Percentiles rank a stretch among this genome's conserved stretches.
Conservation (phyloP, 64 coral and sea anemone species). For the Actinia tenebrosa region DNA sequence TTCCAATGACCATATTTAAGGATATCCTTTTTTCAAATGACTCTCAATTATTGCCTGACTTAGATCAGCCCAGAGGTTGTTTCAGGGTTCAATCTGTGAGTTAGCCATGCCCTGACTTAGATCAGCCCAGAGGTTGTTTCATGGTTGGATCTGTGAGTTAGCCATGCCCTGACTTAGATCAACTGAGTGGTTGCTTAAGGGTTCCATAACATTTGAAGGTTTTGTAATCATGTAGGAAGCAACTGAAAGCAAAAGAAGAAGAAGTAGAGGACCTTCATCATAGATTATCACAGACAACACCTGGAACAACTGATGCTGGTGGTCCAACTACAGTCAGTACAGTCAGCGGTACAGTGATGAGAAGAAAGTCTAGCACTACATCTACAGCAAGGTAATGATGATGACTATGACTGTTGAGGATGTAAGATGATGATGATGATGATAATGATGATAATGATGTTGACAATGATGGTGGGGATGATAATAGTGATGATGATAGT, state of each 20-base stretch:
- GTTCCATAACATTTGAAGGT: background rate
- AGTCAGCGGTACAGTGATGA: background rate
- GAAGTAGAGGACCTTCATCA: background rate
- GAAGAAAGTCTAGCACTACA: constrained; percentile 14
- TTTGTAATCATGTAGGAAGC: background rate
- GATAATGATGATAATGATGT: background rate
- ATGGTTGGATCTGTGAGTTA: no score
- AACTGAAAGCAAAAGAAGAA: constrained; percentile 10
- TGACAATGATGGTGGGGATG: background rate
- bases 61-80: no score
- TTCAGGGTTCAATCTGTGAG: no score
- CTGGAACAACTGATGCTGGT: background rate
- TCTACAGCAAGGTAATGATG: constrained; percentile 7
- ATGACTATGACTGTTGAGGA: background rate
- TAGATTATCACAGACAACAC: background rate
- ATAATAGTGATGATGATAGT: background rate
- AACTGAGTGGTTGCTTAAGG: no score
- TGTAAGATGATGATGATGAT: background rate
- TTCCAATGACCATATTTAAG: no score
- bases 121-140: no score
- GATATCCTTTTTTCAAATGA: no score
- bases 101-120: no score
- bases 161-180: no score
- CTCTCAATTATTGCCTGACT: no score
- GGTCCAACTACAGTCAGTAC: background rate